Base-by-base conservation (phyloP, 2,888 invertebrate genomes). In the Aphodius granarius region DNA sequence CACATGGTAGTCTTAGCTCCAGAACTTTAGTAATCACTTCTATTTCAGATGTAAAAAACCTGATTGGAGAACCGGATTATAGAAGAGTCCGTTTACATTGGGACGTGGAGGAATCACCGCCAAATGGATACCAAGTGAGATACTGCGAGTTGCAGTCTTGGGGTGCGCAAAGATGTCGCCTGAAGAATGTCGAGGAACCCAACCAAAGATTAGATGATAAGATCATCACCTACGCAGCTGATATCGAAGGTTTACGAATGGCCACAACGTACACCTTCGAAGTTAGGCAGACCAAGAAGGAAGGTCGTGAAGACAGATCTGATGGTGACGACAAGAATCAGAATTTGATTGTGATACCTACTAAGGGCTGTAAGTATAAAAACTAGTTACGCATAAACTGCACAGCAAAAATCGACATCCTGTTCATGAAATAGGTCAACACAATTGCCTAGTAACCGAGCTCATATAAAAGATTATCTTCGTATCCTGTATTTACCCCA, bases 261-360 rank as follows among this genome's bases (percentile, higher is more conserved):
- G 93, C 94, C 72, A 95, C 95, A 71, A 94, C 93, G 64, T 95
- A 95, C 84, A 93, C 94, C 71, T 93, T 95, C 84, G 93, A 94
- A 87, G 92, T 95, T 23, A 90, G 91, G 71, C 91, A 92, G 0
- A 87, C 90, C 62, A 88, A 88, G 81, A 86, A 89, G 68, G 90
- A 89, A 80, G 86, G 86, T 70, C 63, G 75, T 84, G 88, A 87
- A 81, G 84, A 86, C 77, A 79, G 89, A 73, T 84, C 88, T 18
- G 86, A 88, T 78, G 83, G 83, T 68, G 88, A 89, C n/a, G 88
- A 89, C 78, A 89, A 89, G 74, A 90, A 90, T 68, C 90, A 91
- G 68, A 92, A 92, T 81, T 91, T 92, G 82, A 92, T 94, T 77
- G 90, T 94, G 23, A 91, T 95, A 76, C 93, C 94, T 22, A 95